Evolutionary conservation across 2,888 invertebrate genomes (phyloP).

Genomic region (Nasonovia ribisnigri): DNA sequence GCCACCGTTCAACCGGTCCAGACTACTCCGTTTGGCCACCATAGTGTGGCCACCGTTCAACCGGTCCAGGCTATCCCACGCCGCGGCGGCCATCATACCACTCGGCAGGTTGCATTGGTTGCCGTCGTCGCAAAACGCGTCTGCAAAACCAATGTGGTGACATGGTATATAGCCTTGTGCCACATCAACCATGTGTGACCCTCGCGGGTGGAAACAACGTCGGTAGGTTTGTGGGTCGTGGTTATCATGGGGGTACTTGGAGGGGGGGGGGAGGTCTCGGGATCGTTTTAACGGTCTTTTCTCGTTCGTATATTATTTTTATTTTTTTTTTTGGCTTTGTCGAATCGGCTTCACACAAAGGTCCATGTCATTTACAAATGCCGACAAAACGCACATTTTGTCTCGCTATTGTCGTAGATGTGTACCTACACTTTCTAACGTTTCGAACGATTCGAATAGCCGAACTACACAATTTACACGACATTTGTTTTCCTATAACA

Average conservation of each 20-base stretch:
- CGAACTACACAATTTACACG: not conserved
- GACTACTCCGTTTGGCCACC: not conserved
- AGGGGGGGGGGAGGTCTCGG: not conserved
- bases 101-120: not conserved
- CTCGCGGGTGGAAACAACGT: not conserved
- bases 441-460: not conserved
- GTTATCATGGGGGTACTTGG: not conserved
- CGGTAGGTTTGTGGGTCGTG: not conserved
- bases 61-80: not conserved
- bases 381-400: not conserved
- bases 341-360: not conserved
- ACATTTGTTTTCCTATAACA: not conserved
- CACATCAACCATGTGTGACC: not conserved
- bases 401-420: not conserved
- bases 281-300: not conserved
- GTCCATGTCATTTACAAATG: not conserved
- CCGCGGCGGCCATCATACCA: not conserved
- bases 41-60: not conserved
- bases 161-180: not conserved
- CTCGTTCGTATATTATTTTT: not conserved
- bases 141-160: conserved; percentile 36
- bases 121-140: not conserved
- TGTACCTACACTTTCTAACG: not conserved
- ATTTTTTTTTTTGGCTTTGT: not conserved
- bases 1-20: not conserved